A percentile compares a stretch with the other conserved stretches of the same genome.
These are phyloP conservation scores for Poeciliopsis paucimaculata DNA, from an alignment of 2,797 vertebrate genomes.

Conservation along the genomic window DNA sequence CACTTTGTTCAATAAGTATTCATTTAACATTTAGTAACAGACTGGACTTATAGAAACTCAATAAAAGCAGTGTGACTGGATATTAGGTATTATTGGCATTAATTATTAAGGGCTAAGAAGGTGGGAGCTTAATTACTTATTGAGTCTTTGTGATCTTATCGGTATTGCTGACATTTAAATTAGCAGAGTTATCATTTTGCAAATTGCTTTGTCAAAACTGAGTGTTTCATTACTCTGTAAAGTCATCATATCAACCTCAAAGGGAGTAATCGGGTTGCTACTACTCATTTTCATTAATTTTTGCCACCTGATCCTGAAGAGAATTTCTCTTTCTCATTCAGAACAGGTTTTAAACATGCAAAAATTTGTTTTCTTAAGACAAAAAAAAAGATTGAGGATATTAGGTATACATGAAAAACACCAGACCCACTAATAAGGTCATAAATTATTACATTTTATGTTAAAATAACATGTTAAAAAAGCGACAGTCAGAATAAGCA, in stretches of 20 bases:
- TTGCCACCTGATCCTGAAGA: conserved; percentile 2
- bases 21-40: conserved; percentile 19
- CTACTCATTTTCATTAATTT: neutral
- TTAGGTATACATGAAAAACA: neutral
- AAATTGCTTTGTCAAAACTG: neutral
- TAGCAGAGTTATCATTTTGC: neutral
- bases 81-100: conserved; percentile 9
- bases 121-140: conserved; percentile 18
- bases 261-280: neutral
- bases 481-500: neutral
- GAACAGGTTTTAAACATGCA: neutral
- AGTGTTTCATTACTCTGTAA: neutral
- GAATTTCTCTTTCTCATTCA: neutral
- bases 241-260: neutral
- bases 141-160: conserved; percentile 13
- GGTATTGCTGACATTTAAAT: conserved; percentile 23
- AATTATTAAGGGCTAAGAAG: conserved; percentile 26
- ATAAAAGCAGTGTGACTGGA: conserved; percentile 1
- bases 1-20: conserved; percentile 5
- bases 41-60: conserved; percentile 7
- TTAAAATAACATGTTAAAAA: neutral
- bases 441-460: neutral
- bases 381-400: neutral
- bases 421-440: neutral
- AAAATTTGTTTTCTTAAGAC: neutral